Conservation (phyloP, 2,797 vertebrate genomes). For the Taeniopygia guttata region DNA sequence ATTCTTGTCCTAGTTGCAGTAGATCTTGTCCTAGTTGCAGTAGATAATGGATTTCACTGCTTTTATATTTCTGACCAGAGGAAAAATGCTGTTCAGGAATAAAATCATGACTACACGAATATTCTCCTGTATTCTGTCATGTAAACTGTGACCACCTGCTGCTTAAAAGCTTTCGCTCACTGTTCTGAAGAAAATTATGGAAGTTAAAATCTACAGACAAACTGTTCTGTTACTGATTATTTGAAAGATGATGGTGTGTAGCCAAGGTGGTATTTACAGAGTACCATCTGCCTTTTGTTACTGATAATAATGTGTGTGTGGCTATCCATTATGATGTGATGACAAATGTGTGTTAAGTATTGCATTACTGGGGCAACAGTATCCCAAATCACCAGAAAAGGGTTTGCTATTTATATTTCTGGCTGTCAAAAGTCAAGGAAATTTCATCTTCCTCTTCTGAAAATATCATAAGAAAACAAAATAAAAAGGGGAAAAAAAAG, state of each 20-base stretch:
- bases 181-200: conserved; percentile 2
- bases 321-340: not conserved
- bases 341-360: not conserved
- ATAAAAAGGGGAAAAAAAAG: not conserved
- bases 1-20: not conserved
- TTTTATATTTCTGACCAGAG: not conserved
- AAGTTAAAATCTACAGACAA: not conserved
- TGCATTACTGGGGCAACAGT: not conserved
- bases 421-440: not conserved
- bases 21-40: not conserved
- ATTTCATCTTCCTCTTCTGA: not conserved
- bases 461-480: not conserved
- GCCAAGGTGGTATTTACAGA: not conserved
- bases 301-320: not conserved
- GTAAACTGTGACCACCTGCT: not conserved
- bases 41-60: not conserved
- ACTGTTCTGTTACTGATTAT: not conserved
- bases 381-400: not conserved
- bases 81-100: not conserved
- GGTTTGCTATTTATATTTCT: not conserved
- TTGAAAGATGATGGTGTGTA: not conserved
- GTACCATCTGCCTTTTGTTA: not conserved
- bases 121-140: not conserved
- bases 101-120: not conserved
- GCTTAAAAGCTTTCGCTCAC: conserved; percentile 14